phyloP scores from a whole-genome alignment of 92 coral and sea anemone genomes.

The Phenganax subtilis region DNA sequence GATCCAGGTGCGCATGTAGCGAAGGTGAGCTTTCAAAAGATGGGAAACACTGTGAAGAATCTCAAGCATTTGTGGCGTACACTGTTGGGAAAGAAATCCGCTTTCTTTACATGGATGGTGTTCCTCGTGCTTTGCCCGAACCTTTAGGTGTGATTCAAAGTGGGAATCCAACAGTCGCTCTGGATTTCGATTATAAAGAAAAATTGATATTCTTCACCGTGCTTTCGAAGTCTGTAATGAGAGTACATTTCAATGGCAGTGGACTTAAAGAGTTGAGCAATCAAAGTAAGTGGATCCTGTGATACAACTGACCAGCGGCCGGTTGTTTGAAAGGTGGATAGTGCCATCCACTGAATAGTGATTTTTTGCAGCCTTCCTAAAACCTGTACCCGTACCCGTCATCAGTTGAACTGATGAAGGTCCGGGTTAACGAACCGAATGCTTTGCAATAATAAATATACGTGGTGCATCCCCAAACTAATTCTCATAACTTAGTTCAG shows the following conservation, averaged over 20 bases:
- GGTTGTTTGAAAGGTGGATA: too few species aligned
- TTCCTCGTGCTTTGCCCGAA: background rate
- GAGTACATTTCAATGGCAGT: conserved; percentile 72
- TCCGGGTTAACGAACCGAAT: too few species aligned
- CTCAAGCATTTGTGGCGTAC: conserved; percentile 54
- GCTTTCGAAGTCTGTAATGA: conserved; percentile 39
- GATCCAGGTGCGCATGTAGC: conserved; percentile 70
- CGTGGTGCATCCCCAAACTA: too few species aligned
- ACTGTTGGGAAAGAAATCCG: conserved; percentile 45
- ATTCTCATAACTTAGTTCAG: too few species aligned
- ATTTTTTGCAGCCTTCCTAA: too few species aligned
- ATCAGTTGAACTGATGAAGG: too few species aligned
- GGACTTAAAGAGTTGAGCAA: conserved; percentile 36
- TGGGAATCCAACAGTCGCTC: conserved; percentile 34
- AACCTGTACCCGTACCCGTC: too few species aligned
- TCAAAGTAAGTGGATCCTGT: background rate
- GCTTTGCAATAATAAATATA: too few species aligned
- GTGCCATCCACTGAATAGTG: too few species aligned
- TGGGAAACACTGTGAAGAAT: conserved; percentile 54
- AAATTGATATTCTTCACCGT: conserved; percentile 61
- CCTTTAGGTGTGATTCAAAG: conserved; percentile 40
- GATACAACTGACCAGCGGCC: too few species aligned
- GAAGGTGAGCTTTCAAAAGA: conserved; percentile 62
- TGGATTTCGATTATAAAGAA: conserved; percentile 65
- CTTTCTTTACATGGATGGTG: conserved; percentile 39